These are phyloP conservation scores for Tipula unca DNA, from an alignment of 2,888 invertebrate species.

Conservation along the genomic window DNA sequence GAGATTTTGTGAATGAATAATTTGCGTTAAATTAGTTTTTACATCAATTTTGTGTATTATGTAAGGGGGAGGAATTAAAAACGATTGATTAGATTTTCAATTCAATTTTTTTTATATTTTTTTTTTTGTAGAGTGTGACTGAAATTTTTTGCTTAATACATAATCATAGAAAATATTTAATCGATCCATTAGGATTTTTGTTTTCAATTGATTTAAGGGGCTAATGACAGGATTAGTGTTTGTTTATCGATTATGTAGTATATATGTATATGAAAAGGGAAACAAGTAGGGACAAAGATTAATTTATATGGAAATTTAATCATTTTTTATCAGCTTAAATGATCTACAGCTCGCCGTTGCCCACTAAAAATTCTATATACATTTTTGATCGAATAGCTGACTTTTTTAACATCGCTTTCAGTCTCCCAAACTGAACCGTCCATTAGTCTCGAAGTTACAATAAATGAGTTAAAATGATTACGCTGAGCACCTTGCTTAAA, in stretches of 20 bases:
- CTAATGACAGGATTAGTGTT: background rate
- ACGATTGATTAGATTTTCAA: conserved; percentile 8
- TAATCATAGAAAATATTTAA: background rate
- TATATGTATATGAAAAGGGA: background rate
- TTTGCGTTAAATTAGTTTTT: background rate
- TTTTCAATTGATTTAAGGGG: background rate
- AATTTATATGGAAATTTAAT: background rate
- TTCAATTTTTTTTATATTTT: background rate
- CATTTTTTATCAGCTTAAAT: background rate
- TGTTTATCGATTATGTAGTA: background rate
- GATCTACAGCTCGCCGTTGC: too few relatives aligned
- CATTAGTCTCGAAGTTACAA: too few relatives aligned
- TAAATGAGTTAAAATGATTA: too few relatives aligned
- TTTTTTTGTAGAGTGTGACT: background rate
- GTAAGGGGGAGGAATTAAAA: background rate
- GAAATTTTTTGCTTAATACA: background rate
- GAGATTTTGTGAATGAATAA: background rate
- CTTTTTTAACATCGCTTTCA: too few relatives aligned
- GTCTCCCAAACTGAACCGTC: too few relatives aligned
- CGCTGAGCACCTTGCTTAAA: too few relatives aligned
- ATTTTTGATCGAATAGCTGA: too few relatives aligned
- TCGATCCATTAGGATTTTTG: background rate
- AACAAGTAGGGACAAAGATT: background rate
- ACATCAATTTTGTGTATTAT: background rate
- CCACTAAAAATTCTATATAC: too few relatives aligned